Conservation (phyloP, 2,888 invertebrate species). For the Latheticus oryzae region DNA sequence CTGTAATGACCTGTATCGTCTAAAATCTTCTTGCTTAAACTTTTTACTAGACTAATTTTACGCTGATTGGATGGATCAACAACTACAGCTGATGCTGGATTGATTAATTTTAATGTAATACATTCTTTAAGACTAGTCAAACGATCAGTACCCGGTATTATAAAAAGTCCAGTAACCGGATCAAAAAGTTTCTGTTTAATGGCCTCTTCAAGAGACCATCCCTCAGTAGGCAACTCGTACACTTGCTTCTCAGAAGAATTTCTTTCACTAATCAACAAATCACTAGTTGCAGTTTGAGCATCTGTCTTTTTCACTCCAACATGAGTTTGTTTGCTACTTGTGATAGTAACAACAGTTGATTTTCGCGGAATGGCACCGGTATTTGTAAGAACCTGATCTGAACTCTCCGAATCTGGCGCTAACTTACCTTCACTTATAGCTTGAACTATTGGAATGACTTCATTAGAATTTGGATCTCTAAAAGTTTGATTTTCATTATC, state of each 20-base stretch:
- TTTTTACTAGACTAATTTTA: slow-evolving; percentile 75
- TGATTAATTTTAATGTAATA: slow-evolving; percentile 85
- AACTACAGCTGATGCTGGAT: slow-evolving; percentile 84
- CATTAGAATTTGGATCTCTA: slow-evolving; percentile 80
- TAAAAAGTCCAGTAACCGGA: slow-evolving; percentile 84
- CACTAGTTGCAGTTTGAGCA: slow-evolving; percentile 60
- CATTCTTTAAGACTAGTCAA: slow-evolving; percentile 89
- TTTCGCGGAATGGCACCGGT: slow-evolving; percentile 52
- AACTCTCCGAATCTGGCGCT: slow-evolving; percentile 69
- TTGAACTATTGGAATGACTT: slow-evolving; percentile 79
- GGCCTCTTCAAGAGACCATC: slow-evolving; percentile 86
- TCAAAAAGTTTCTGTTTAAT: slow-evolving; percentile 86
- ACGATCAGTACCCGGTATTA: slow-evolving; percentile 88
- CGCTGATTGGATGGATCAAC: slow-evolving; percentile 81
- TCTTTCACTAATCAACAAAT: slow-evolving; percentile 65
- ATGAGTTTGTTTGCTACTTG: slow-evolving; percentile 50
- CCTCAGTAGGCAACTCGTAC: slow-evolving; percentile 84
- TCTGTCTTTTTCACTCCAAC: slow-evolving; percentile 25
- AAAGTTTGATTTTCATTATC: slow-evolving; percentile 83
- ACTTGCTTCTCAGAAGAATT: slow-evolving; percentile 73
- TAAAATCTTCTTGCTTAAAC: slow-evolving; percentile 82
- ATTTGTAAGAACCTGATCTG: slow-evolving; percentile 52
- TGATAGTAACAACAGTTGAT: slow-evolving; percentile 50
- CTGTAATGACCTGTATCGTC: slow-evolving; percentile 83
- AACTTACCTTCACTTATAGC: slow-evolving; percentile 80